These are phyloP conservation scores for Lochmaea capreae DNA, from an alignment of 2,888 invertebrate species.

Conservation along the genomic window DNA sequence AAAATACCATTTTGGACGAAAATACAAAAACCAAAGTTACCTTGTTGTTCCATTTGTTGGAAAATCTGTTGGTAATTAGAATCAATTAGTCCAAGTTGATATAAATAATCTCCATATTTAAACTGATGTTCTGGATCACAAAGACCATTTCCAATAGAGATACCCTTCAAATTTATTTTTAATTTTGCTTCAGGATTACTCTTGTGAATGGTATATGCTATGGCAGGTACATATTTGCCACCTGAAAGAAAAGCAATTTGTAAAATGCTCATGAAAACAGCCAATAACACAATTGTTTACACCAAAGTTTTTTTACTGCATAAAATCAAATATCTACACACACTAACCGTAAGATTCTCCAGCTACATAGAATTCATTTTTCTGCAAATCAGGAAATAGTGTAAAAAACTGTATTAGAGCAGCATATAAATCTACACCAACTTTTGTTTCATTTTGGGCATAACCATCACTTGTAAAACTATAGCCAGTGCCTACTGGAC, in stretches of 20 bases:
- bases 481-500: constrained; percentile 88
- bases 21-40: constrained; percentile 47
- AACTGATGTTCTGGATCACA: constrained; percentile 84
- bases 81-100: constrained; percentile 81
- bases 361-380: constrained; percentile 84
- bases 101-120: constrained; percentile 82
- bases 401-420: constrained; percentile 85
- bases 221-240: constrained; percentile 81
- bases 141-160: constrained; percentile 84
- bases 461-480: constrained; percentile 87
- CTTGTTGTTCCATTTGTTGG: constrained; percentile 71
- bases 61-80: constrained; percentile 72
- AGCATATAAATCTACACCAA: constrained; percentile 82
- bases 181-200: constrained; percentile 70
- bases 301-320: no score
- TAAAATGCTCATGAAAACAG: background rate
- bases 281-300: no score
- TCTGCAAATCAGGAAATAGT: constrained; percentile 80
- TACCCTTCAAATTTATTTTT: constrained; percentile 78
- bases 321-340: background rate
- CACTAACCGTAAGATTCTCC: constrained; percentile 85
- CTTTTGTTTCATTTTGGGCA: constrained; percentile 81
- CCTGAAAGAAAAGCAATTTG: background rate
- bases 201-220: constrained; percentile 78
- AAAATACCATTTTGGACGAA: no score